Conservation (phyloP, 2,888 invertebrate species). For the Lycocerus yunnanus region DNA sequence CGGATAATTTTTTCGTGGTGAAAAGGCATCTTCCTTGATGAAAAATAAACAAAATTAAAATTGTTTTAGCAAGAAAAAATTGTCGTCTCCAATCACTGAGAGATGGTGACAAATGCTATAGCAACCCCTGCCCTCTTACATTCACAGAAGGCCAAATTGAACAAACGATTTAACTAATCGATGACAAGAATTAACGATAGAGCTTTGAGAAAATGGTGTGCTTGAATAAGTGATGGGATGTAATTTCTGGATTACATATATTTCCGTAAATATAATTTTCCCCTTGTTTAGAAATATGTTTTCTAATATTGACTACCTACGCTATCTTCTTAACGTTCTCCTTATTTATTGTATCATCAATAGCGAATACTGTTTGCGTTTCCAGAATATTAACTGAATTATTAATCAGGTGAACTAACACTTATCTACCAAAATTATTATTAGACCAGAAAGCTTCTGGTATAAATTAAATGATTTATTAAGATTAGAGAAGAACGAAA, state of each 20-base stretch:
- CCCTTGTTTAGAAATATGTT: background rate
- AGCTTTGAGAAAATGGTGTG: background rate
- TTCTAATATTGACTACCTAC: background rate
- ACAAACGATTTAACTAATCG: background rate
- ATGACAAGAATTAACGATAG: background rate
- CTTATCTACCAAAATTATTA: background rate
- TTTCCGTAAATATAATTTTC: background rate
- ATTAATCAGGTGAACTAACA: background rate
- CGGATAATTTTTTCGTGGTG: background rate
- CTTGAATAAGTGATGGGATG: background rate
- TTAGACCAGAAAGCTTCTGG: background rate
- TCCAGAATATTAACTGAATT: background rate
- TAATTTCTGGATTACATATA: background rate
- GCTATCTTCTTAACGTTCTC: background rate
- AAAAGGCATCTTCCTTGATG: background rate
- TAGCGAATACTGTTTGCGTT: background rate
- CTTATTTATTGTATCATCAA: background rate
- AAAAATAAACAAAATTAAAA: background rate
- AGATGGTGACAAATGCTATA: background rate
- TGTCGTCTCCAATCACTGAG: background rate
- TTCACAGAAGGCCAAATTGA: background rate
- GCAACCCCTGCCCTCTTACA: background rate
- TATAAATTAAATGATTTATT: background rate
- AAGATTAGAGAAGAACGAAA: background rate
- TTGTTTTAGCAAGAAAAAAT: no score